A percentile compares a stretch with the other conserved stretches of the same genome.
Conservation (phyloP, 2,888 invertebrate species). For the Physocephala rufipes region DNA sequence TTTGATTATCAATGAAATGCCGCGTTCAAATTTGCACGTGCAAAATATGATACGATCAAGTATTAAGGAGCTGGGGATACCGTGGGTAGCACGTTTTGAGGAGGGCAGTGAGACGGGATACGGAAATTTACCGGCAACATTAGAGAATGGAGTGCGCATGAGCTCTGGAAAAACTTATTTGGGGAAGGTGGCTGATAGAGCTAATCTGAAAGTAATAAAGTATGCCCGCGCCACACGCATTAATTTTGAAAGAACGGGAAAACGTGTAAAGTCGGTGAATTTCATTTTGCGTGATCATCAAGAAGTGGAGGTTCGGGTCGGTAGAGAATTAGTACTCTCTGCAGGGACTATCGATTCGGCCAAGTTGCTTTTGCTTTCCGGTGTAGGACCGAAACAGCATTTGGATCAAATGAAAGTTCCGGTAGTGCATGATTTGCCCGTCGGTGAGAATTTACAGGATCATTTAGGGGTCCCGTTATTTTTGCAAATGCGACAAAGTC, state of each 20-base stretch:
- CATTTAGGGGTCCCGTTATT: constrained; percentile 70
- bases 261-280: constrained; percentile 66
- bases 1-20: constrained; percentile 59
- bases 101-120: constrained; percentile 68
- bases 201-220: constrained; percentile 66
- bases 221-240: constrained; percentile 68
- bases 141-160: constrained; percentile 67
- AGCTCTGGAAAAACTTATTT: constrained; percentile 70
- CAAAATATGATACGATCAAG: constrained; percentile 73
- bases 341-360: constrained; percentile 62
- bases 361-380: constrained; percentile 52
- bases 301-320: constrained; percentile 41
- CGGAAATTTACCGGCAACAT: constrained; percentile 69
- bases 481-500: constrained; percentile 51
- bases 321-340: constrained; percentile 50
- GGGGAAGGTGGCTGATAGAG: constrained; percentile 63
- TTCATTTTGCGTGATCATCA: constrained; percentile 62
- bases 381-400: constrained; percentile 49
- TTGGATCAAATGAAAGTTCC: constrained; percentile 45
- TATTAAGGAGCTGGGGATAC: constrained; percentile 73
- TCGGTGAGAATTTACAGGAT: constrained; percentile 80
- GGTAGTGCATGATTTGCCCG: constrained; percentile 56
- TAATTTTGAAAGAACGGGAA: constrained; percentile 63
- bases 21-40: constrained; percentile 50
- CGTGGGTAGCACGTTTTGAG: constrained; percentile 72